Base-by-base conservation (phyloP, 2,797 vertebrate genomes). In the Amniataba percoides region DNA sequence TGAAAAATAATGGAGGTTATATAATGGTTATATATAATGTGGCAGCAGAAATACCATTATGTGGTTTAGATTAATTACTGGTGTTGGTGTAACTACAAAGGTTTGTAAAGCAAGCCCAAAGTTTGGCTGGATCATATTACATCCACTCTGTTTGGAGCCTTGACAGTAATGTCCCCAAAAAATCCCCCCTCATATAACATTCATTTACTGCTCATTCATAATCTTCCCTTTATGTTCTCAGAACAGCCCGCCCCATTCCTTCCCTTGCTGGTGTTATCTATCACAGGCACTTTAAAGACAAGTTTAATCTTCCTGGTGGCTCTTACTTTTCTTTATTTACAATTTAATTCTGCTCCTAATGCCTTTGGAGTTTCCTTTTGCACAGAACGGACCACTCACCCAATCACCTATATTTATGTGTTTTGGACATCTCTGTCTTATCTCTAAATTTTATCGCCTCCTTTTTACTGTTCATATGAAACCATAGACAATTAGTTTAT, bases 321-420 rank as follows among this genome's bases (percentile, higher is more conserved):
- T 46, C 42, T 77, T 72, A 43, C 42, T 52, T 25, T 53, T 62
- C 52, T 57, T 69, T 83, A 68, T 80, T 77, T 73, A 80, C 68
- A 72, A 51, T 63, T 71, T 83, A 40, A 69, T 83, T 53, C 36
- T 58, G 21, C 48, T 62, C 49, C 40, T 75, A 75, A 79, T 62
- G 56, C 62, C 64, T 67, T 71, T 62, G 18, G 69, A 70, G 59
- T 71, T 73, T 59, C 53, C 62, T 39, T 68, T 39, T 49, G 72
- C 77, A 55, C 57, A 45, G 58, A 51, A 23, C 19, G 25, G 57
- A 16, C 43, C 67, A 51, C 46, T 71, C 51, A 71, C 18, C 53
- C 67, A 75, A 27, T 78, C 66, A 62, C 56, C 40, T 40, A 34
- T 68, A 75, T 81, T 81, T 77, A 62, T 81, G 63, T 31, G 63